Conservation (phyloP, 2,113 vertebrate species). For the Brachyhypopomus occidentalis region DNA sequence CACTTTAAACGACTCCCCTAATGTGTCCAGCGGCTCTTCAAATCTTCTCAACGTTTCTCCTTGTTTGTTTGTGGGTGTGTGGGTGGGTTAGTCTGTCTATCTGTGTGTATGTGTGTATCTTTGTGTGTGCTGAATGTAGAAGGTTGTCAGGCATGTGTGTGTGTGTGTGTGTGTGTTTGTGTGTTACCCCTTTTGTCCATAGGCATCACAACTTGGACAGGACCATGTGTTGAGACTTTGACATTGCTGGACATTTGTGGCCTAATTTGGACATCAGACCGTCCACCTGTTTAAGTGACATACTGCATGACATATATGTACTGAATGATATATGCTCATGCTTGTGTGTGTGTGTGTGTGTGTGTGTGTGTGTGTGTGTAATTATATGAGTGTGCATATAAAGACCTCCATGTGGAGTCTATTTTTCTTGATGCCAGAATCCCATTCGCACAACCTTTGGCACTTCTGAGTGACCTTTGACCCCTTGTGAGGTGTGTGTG, state of each 20-base stretch:
- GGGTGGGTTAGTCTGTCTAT: conserved; percentile 10
- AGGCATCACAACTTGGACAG: conserved; percentile 40
- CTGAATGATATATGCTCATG: conserved; percentile 25
- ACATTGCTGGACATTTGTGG: conserved; percentile 21
- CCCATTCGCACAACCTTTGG: no score
- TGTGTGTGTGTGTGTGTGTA: conserved; percentile 5
- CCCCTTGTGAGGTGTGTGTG: not conserved
- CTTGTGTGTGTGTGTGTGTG: conserved; percentile 18
- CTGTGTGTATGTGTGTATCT: conserved; percentile 29
- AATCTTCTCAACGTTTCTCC: conserved; percentile 21
- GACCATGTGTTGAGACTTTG: conserved; percentile 41
- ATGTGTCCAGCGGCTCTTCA: conserved; percentile 58
- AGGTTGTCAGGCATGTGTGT: conserved; percentile 15
- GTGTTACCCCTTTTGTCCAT: conserved; percentile 31
- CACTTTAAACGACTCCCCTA: conserved; percentile 44
- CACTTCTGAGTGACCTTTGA: not conserved
- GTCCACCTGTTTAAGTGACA: conserved; percentile 45
- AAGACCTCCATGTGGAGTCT: conserved; percentile 11
- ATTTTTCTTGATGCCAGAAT: not conserved
- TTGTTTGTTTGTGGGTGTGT: conserved; percentile 19
- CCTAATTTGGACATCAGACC: conserved; percentile 49
- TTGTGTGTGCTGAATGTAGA: conserved; percentile 1
- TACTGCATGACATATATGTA: conserved; percentile 14
- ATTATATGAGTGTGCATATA: not conserved
- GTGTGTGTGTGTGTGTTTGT: conserved; percentile 30